Base-by-base conservation (phyloP, 2,797 vertebrate genomes). In the Lophotriccus pileatus region DNA sequence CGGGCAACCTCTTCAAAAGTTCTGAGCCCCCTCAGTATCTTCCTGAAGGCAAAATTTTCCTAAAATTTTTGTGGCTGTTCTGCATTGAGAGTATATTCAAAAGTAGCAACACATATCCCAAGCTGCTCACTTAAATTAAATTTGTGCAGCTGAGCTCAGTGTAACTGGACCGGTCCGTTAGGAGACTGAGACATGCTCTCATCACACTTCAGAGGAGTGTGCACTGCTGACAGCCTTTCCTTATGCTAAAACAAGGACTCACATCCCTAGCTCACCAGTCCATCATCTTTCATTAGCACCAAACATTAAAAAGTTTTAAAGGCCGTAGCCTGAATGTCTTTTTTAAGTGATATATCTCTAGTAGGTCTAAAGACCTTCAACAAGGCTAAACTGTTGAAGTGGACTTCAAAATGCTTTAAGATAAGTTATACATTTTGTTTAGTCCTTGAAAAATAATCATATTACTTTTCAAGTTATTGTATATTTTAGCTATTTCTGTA, bases 401-500 rank as follows among this genome's bases (percentile, higher is more conserved):
- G n/a, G 72, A 46, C 69, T 89, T 94, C 69, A 47, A 96, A 90
- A 18, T 69, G 11, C 14, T 87, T 88, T 84, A 82, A 69, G 64
- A 50, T 63, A 49, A 76, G 10, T 62, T 63, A 41, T 9, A 9
- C 22, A 46, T 82, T 56, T 77, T 63, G 49, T 32, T 18, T 73
- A 50, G 44, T 62, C 17, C 43, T 77, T 72, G 37, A 49, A 78
- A 60, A 90, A 78, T 37, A 87, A 63, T 36, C 30, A 5, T 9
- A 27, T 50, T 23, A 44, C 41, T 47, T 94, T 87, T 68, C 58
- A 79, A 85, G 50, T 68, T 96, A 58, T 56, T 96, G 41, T 70
- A 27, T 82, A 58, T 91, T 94, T 96, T 72, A 91, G 9, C 21
- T 84, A 25, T 82, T 93, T 77, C 72, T 60, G 14, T 89, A 94